Evolutionary conservation across 2,113 vertebrate genomes (phyloP), one percentile per base, ranked within the genome.

Genomic region (Gorsachius goisagi): DNA sequence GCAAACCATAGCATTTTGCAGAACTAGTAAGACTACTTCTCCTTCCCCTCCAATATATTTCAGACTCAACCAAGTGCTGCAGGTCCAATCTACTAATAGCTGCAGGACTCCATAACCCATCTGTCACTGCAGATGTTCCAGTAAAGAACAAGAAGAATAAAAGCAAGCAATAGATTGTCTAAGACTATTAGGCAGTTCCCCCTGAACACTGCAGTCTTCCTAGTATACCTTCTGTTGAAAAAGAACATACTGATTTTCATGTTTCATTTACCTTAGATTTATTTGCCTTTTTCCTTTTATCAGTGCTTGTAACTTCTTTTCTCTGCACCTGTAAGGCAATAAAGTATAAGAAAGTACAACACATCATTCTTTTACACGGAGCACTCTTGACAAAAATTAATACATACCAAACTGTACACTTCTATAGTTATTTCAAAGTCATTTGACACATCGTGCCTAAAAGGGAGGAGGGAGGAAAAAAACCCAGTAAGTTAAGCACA

Each of bases 361-460:
- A 21, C 53, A 59, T 66, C 22, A 28, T 53, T 87, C 20, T 86
- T 21, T 69, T 27, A 62, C 9, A 55, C 13, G 50, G 50, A 52
- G 50, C 26, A 15, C 32, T 78, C 44, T 80, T 88, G 64, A 91
- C 23, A 94, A 35, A 9, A 85, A 58, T 32, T 58, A 33, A 64
- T 97, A 98, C 99, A 97, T 98, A 99, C 99, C 98, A 99, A 97
- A 73, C 98, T 98, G 94, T 99, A 99, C 21, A 99, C 98, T 95
- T 99, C 98, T 94, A 99, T 79, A 68, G 98, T 98, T 95, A 99
- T 99, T 95, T 98, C 98, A 98, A 99, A 99, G 97, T 99, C 98
- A 97, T 98, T 99, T 87, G 98, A 98, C 23, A 99, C 99, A 88
- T 99, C 98, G 1, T 99, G 97, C 96, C 99, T 99, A 95, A 53